A percentile compares a stretch with the other conserved stretches of the same genome.
Conservation (phyloP, 2,888 invertebrate species). For the Cataglyphis livida region DNA sequence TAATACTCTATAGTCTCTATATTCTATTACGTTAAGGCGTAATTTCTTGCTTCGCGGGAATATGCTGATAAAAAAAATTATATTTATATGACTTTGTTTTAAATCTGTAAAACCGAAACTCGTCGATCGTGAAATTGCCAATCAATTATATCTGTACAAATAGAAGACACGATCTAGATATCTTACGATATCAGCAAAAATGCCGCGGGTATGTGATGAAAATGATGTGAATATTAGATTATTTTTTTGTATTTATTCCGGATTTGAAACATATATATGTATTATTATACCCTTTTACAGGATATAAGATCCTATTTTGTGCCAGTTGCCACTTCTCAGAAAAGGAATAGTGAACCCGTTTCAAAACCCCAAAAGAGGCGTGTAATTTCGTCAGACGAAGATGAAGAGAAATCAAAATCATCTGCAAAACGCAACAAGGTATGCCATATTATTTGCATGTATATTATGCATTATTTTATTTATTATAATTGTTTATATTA, state of each 20-base stretch:
- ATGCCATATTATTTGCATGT: neutral
- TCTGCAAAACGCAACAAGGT: constrained; percentile 68
- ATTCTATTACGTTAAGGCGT: neutral
- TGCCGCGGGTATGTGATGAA: constrained; percentile 21
- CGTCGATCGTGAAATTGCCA: neutral
- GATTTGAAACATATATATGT: neutral
- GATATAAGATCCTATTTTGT: constrained; percentile 89
- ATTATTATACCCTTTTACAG: constrained; percentile 81
- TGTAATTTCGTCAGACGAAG: constrained; percentile 85
- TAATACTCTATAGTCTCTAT: too few species aligned
- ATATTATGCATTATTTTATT: constrained; percentile 9
- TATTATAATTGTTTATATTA: neutral
- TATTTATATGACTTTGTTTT: too few species aligned
- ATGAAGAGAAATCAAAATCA: constrained; percentile 83
- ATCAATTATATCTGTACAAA: neutral
- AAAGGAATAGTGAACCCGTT: constrained; percentile 55
- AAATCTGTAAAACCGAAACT: neutral
- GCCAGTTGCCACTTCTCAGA: constrained; percentile 74
- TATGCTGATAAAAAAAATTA: neutral
- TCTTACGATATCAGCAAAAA: neutral
- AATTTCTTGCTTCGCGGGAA: neutral
- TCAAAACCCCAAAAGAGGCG: constrained; percentile 79
- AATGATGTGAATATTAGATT: neutral
- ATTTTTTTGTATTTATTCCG: neutral
- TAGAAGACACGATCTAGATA: neutral